A percentile compares a stretch with the other conserved stretches of the same genome.
Conservation (phyloP, 2,888 invertebrate species). For the Zhuqinia jingwanae region DNA sequence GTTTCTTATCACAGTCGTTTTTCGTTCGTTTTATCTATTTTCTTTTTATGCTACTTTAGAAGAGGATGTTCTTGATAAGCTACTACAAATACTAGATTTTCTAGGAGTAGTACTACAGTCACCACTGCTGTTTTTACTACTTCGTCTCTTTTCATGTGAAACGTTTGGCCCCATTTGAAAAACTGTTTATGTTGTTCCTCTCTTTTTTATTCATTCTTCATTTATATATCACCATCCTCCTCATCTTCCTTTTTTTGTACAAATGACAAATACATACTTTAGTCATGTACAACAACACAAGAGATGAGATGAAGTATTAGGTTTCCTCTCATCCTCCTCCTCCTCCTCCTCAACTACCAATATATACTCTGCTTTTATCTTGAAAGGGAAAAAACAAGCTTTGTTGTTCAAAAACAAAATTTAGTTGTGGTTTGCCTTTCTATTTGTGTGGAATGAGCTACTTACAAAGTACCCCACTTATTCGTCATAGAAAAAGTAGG, state of each 20-base stretch:
- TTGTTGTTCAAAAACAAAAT: neutral
- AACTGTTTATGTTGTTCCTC: conserved; percentile 11
- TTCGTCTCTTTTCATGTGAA: conserved; percentile 29
- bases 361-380: neutral
- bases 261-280: too few relatives aligned
- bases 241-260: too few relatives aligned
- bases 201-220: too few relatives aligned
- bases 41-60: conserved; percentile 10
- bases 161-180: conserved; percentile 26
- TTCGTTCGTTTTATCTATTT: conserved; percentile 31
- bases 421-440: too few relatives aligned
- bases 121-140: neutral
- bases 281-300: too few relatives aligned
- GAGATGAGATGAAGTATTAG: neutral
- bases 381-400: neutral
- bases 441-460: too few relatives aligned
- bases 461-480: too few relatives aligned
- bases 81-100: too few relatives aligned
- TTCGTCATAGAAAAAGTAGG: too few relatives aligned
- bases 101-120: too few relatives aligned
- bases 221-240: too few relatives aligned
- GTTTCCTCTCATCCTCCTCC: neutral
- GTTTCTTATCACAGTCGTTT: neutral
- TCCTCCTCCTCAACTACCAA: too few relatives aligned
- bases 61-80: neutral